Conservation (phyloP, 2,888 invertebrate genomes). For the Cataglyphis livida region DNA sequence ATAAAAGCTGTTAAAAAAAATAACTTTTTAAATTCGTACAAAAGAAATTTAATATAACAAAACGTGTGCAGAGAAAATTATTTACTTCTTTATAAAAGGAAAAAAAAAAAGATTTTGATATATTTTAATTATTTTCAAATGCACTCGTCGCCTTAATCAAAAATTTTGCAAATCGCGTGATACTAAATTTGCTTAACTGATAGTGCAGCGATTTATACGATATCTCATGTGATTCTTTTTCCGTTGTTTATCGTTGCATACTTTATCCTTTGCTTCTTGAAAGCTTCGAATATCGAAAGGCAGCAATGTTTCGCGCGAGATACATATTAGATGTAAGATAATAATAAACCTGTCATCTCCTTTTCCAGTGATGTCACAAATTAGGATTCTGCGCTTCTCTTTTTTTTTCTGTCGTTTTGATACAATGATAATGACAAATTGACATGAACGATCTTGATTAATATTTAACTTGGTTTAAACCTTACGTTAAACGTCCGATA, state of each 20-base stretch:
- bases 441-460: constrained; percentile 71
- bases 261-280: constrained; percentile 14
- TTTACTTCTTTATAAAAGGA: neutral
- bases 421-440: constrained; percentile 69
- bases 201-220: neutral
- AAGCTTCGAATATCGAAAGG: constrained; percentile 16
- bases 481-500: constrained; percentile 54
- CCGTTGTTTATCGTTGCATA: neutral
- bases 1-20: neutral
- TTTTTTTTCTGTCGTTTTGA: constrained; percentile 2
- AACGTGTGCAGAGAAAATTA: neutral
- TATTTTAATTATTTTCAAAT: neutral
- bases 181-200: constrained; percentile 13
- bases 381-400: constrained; percentile 22
- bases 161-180: neutral
- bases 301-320: constrained; percentile 14
- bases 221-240: neutral
- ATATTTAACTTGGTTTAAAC: constrained; percentile 45
- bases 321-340: constrained; percentile 2
- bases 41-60: neutral
- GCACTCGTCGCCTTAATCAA: constrained; percentile 1
- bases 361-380: neutral
- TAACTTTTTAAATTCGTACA: neutral
- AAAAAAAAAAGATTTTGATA: neutral
- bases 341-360: constrained; percentile 21